These are phyloP conservation scores for Polia nebulosa DNA, from an alignment of 2,888 invertebrate genomes.

Conservation along the genomic window DNA sequence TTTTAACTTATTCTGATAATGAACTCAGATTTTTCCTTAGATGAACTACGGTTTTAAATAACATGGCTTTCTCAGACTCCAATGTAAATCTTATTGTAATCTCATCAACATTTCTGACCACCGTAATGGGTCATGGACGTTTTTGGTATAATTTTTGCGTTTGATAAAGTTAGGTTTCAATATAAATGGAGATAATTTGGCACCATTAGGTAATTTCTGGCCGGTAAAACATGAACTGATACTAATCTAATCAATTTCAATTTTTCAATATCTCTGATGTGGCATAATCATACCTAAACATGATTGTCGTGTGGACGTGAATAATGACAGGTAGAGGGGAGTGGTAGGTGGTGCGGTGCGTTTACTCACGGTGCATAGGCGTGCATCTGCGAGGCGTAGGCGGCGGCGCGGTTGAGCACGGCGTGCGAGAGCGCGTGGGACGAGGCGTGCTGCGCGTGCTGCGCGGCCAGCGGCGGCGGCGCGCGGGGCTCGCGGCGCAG, in stretches of 20 bases:
- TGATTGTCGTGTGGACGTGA: neutral
- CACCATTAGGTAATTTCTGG: neutral
- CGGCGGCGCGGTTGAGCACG: conserved; percentile 93
- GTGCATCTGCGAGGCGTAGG: conserved; percentile 95
- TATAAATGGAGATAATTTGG: neutral
- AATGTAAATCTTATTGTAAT: neutral
- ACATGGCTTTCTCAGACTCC: too few species aligned
- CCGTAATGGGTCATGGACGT: too few species aligned
- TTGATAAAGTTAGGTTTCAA: neutral
- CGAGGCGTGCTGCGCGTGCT: conserved; percentile 80
- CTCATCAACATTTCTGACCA: neutral
- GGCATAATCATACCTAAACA: neutral
- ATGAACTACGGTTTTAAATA: too few species aligned
- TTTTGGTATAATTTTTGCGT: neutral
- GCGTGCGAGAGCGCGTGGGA: conserved; percentile 93
- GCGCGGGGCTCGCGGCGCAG: conserved; percentile 93
- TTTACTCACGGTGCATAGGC: conserved; percentile 97
- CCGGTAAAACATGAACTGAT: conserved; percentile 2
- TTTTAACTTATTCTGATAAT: neutral
- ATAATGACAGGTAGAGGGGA: conserved; percentile 25
- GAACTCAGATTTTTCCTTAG: conserved; percentile 1
- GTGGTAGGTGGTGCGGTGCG: conserved; percentile 24
- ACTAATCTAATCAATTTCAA: conserved; percentile 5
- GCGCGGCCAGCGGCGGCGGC: conserved; percentile 89
- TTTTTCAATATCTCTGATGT: neutral